Percentiles rank a stretch among this genome's conserved stretches.
phyloP scores from a whole-genome alignment of 2,113 vertebrate genomes.

The Cinclus cinclus region DNA sequence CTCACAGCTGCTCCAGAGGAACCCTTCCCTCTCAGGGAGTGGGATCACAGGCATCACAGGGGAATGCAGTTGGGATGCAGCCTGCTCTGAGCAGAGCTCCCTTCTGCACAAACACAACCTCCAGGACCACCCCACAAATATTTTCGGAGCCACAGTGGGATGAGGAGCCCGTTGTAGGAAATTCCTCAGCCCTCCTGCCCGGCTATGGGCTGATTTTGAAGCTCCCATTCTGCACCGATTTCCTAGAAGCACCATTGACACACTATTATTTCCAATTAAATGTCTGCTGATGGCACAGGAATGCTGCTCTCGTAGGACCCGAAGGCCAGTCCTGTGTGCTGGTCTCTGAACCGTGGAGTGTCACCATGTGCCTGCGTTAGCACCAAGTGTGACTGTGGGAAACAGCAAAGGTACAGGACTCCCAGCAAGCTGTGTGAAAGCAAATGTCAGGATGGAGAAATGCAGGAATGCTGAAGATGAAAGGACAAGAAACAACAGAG shows the following conservation, averaged over 20 bases:
- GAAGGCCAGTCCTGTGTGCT: slow-evolving; percentile 82
- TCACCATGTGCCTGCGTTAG: slow-evolving; percentile 79
- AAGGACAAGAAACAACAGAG: too few species aligned
- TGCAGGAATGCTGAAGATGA: too few species aligned
- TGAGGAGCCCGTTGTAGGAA: slow-evolving; percentile 59
- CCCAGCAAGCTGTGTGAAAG: too few species aligned
- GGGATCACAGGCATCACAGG: too few species aligned
- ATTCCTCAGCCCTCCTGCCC: slow-evolving; percentile 72
- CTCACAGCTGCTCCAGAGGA: too few species aligned
- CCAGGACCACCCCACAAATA: neutral
- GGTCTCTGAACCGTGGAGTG: slow-evolving; percentile 82
- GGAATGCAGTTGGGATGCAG: neutral
- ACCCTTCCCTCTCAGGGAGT: too few species aligned
- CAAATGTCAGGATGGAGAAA: too few species aligned
- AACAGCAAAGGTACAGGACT: too few species aligned
- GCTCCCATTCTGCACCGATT: slow-evolving; percentile 80
- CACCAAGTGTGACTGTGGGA: slow-evolving; percentile 42
- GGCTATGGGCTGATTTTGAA: slow-evolving; percentile 78
- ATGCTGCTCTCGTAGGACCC: slow-evolving; percentile 79
- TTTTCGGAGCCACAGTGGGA: neutral
- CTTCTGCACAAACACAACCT: neutral
- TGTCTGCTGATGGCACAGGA: slow-evolving; percentile 79
- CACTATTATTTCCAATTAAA: slow-evolving; percentile 92
- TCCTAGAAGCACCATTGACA: slow-evolving; percentile 81
- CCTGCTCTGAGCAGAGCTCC: neutral